Evolutionary conservation across 2,888 invertebrate species (phyloP), one percentile per base, ranked within the genome.

Genomic region (Epinotia ramella): DNA sequence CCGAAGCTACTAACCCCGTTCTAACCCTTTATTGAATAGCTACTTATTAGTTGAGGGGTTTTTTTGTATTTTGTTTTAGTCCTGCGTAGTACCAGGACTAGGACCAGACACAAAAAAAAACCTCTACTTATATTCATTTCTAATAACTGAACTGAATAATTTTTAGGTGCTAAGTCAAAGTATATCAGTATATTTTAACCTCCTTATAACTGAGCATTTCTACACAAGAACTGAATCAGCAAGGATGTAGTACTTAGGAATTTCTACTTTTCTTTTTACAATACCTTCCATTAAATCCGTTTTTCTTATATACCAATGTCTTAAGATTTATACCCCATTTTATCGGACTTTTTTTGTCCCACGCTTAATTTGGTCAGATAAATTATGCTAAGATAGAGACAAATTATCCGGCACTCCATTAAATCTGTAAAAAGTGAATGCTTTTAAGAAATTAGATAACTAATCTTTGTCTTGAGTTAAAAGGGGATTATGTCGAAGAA

Each of bases 371-470:
- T 85, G 81, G 81, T 82, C 83, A 85, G 86, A 91, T 91, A 91
- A 91, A 91, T 92, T 90, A 89, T 90, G 86, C 85, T 81, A 80
- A 86, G 88, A 90, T 88, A 83, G 81, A 86, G 83, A 83, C 83
- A 82, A 86, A 86, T 87, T 85, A 90, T 90, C 91, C 87, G 79
- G 83, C 85, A 89, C 88, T 89, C 89, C 90, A 91, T 90, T 92
- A 92, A 92, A 91, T 89, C 89, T 86, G 83, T 82, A 87, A 88
- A 88, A 89, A 88, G 87, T 84, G 87, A 89, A 89, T 84, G 91
- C 91, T 91, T 91, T 92, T 88, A 91, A 89, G 89, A 91, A 90
- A 91, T 91, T 91, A 90, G 89, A 86, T 77, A 83, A 86, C 88
- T 91, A 90, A 91, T 91, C 90, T 88, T 73, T 80, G 82, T 81